Base-by-base conservation (phyloP, 2,797 vertebrate genomes). In the Oryzias dopingdopingensis region DNA sequence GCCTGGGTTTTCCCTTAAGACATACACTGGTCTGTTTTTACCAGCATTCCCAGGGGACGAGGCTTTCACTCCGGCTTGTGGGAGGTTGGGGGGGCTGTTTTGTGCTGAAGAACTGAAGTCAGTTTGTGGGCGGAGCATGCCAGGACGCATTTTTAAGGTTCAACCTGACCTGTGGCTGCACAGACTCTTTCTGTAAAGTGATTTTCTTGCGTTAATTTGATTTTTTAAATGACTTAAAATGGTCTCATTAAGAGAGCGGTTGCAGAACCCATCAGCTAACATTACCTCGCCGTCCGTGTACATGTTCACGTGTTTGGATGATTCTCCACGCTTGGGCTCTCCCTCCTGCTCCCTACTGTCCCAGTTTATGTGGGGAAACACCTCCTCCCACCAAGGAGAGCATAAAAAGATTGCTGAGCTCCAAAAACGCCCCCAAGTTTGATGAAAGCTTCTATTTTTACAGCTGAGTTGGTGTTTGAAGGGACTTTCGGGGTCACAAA, bases 21-120 rank as follows among this genome's bases (percentile, higher is more conserved):
- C 72, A 74, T 70, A 76, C 60, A 76, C 72, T 77, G 72, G 77
- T 75, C 77, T 85, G 80, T 83, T 64, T 87, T 83, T 81, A 79
- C 71, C 84, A 80, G 81, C 40, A 18, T 60, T 78, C 81, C 59
- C 79, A 52, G 49, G 75, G 77, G 84, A 77, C 23, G 8, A 60
- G 62, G 62, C 62, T 78, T 81, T 80, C 62, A 24, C 74, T 81
- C 66, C 70, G 79, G 77, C 73, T 83, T 77, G 77, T 57, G 49
- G 64, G 67, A 54, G 72, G 68, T 63, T 62, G 67, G 48, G 37
- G 52, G 55, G 45, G 44, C 60, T 53, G 68, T 74, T 77, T 64
- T 80, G 81, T 62, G 59, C 72, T 61, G 48, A 41, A 52, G 49
- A 82, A 72, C 53, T 12, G 54, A 44, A 49, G 49, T 65, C 53